These are phyloP conservation scores for Zaprionus vittiger DNA, from an alignment of 1,140 invertebrate genomes.

Conservation along the genomic window DNA sequence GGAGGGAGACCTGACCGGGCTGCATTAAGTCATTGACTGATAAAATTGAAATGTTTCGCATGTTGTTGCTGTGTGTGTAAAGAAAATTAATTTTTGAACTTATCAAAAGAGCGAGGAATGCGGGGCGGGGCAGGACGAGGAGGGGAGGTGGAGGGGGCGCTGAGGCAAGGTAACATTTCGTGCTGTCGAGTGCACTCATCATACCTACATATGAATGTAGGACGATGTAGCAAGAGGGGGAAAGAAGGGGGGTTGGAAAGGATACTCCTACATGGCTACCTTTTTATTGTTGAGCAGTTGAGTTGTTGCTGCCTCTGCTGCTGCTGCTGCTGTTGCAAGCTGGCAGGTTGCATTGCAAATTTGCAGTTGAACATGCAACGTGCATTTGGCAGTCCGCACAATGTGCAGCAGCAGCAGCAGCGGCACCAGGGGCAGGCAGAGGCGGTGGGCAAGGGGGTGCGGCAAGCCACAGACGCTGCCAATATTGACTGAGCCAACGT, in stretches of 20 bases:
- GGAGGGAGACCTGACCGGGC: neutral
- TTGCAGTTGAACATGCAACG: constrained; percentile 73
- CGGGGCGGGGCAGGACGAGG: constrained; percentile 11
- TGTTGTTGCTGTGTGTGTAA: constrained; percentile 20
- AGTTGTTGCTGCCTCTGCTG: constrained; percentile 21
- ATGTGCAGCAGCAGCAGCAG: constrained; percentile 39
- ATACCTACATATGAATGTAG: constrained; percentile 60
- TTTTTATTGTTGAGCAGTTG: constrained; percentile 63
- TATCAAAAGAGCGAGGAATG: constrained; percentile 45
- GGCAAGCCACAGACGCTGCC: constrained; percentile 72
- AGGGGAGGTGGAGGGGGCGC: neutral
- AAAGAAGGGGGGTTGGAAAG: constrained; percentile 5
- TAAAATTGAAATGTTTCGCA: constrained; percentile 55
- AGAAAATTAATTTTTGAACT: constrained; percentile 57
- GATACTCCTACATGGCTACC: constrained; percentile 41
- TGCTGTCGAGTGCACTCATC: constrained; percentile 79
- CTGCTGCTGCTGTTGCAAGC: constrained; percentile 42
- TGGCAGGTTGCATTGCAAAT: constrained; percentile 75
- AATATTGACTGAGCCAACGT: constrained; percentile 74
- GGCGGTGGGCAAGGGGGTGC: neutral
- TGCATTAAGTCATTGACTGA: constrained; percentile 54
- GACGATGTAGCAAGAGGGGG: neutral
- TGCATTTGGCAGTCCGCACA: constrained; percentile 79
- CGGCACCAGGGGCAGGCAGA: neutral
- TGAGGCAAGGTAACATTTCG: constrained; percentile 60